These are phyloP conservation scores for Lepilemur septentrionalis DNA, from an alignment of 2,797 vertebrate genomes.

Conservation along the genomic window DNA sequence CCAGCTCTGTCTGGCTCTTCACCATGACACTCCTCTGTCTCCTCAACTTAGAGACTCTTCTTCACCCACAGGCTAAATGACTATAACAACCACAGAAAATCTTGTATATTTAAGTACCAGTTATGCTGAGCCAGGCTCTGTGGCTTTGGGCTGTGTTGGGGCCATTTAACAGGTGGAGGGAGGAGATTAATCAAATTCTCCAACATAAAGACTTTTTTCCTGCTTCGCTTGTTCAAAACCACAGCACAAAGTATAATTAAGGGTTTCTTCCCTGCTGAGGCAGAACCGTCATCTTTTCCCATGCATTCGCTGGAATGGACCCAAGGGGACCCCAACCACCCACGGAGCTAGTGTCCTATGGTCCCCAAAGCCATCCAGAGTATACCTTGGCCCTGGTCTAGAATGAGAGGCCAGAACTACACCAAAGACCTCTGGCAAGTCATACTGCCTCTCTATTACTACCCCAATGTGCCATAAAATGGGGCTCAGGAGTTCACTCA, in stretches of 20 bases:
- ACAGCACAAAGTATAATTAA: conserved; percentile 64
- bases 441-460: neutral
- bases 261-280: conserved; percentile 65
- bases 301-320: neutral
- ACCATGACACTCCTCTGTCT: neutral
- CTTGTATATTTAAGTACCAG: conserved; percentile 3
- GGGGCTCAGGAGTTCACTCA: neutral
- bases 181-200: conserved; percentile 51
- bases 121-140: neutral
- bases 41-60: neutral
- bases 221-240: conserved; percentile 23
- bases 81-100: neutral
- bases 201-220: neutral
- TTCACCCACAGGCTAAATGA: conserved; percentile 36
- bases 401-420: neutral
- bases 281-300: conserved; percentile 39
- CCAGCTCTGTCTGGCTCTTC: neutral
- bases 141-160: neutral
- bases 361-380: neutral
- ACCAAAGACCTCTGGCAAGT: neutral
- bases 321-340: neutral
- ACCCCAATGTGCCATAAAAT: neutral
- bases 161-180: conserved; percentile 61
- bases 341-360: neutral
- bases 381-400: neutral